Conservation (phyloP, 2,888 invertebrate species). For the Torymus aiolomorphi region DNA sequence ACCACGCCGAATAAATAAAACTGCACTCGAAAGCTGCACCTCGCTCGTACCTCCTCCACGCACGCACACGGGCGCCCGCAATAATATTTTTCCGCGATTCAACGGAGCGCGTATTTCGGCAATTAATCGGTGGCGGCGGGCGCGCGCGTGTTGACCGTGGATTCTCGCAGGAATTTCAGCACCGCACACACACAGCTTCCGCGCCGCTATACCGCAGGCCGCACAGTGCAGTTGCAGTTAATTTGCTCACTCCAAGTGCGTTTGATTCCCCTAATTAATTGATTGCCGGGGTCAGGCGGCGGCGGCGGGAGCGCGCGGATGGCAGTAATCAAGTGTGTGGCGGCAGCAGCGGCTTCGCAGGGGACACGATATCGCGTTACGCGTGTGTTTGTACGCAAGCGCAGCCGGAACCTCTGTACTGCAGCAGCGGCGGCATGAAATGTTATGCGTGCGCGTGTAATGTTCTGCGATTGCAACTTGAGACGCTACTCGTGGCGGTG, state of each 20-base stretch:
- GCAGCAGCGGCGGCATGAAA: background rate
- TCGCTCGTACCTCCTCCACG: too few relatives aligned
- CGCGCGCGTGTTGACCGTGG: constrained; percentile 49
- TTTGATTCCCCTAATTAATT: constrained; percentile 76
- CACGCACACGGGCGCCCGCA: background rate
- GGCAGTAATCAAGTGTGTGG: too few relatives aligned
- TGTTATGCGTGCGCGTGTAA: background rate
- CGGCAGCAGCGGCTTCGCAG: constrained; percentile 45
- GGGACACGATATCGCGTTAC: constrained; percentile 62
- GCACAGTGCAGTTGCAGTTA: constrained; percentile 75
- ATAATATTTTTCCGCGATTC: constrained; percentile 42
- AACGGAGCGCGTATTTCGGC: constrained; percentile 28
- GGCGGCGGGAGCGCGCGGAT: background rate
- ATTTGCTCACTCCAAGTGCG: constrained; percentile 75
- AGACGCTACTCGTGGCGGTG: constrained; percentile 19
- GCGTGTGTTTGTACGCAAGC: constrained; percentile 55
- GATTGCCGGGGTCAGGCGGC: constrained; percentile 71
- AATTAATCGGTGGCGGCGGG: constrained; percentile 60
- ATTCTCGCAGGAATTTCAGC: constrained; percentile 55
- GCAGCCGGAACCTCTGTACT: background rate
- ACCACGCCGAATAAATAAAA: constrained; percentile 37
- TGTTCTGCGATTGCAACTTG: constrained; percentile 26
- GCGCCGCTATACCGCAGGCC: constrained; percentile 4
- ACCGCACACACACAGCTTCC: constrained; percentile 20
- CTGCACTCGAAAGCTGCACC: constrained; percentile 18